Evolutionary conservation across 2,888 invertebrate genomes (phyloP).

Genomic region (Platynereis dumerilii): DNA sequence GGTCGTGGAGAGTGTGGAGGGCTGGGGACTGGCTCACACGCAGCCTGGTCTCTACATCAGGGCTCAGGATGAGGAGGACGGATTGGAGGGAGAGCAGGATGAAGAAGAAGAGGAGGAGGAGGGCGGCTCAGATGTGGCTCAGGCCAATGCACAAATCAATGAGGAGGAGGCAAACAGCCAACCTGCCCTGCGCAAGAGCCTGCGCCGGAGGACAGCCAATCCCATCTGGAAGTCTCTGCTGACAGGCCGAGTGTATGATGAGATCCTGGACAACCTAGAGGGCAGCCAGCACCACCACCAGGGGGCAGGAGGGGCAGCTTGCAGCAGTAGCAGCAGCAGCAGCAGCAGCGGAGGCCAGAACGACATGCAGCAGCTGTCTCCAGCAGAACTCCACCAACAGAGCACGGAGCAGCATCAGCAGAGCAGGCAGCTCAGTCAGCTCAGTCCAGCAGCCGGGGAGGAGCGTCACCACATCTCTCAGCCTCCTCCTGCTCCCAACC

Average conservation of each 20-base stretch:
- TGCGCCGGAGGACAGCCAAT: constrained; percentile 16
- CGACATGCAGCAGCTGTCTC: too few relatives aligned
- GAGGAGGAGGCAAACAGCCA: background rate
- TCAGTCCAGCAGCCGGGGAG: background rate
- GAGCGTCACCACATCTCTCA: constrained; percentile 11
- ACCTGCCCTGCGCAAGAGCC: constrained; percentile 16
- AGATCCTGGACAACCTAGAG: constrained; percentile 10
- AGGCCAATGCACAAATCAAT: too few relatives aligned
- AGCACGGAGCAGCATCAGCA: constrained; percentile 3
- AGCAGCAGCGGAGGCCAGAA: too few relatives aligned
- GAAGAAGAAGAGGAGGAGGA: too few relatives aligned
- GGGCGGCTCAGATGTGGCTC: too few relatives aligned
- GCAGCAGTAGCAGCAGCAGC: too few relatives aligned
- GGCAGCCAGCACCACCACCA: too few relatives aligned
- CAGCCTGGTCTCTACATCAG: background rate
- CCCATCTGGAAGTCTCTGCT: constrained; percentile 22
- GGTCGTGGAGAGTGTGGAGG: background rate
- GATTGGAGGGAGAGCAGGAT: background rate
- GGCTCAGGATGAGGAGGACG: background rate
- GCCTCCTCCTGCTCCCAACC: too few relatives aligned
- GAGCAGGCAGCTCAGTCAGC: background rate
- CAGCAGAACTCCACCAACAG: constrained; percentile 9
- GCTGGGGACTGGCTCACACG: background rate
- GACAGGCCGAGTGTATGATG: constrained; percentile 22
- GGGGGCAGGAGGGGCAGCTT: too few relatives aligned